Evolutionary conservation across 2,888 invertebrate species (phyloP).

Genomic region (Oithona nana): DNA sequence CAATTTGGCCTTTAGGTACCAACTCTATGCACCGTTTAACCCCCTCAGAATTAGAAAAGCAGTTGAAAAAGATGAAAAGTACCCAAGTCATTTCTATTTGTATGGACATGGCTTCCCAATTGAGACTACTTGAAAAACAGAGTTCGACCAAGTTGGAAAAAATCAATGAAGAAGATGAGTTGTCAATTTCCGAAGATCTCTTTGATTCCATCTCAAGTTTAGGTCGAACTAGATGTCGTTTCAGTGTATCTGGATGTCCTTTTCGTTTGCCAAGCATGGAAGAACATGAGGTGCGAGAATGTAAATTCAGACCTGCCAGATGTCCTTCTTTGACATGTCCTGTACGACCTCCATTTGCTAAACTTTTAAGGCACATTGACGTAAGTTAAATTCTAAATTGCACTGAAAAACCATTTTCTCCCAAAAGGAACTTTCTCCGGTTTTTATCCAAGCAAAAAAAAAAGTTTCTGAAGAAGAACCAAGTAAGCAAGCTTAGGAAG

Average conservation of each 20-base stretch:
- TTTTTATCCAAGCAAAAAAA: no score
- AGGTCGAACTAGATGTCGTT: background rate
- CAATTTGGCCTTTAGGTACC: background rate
- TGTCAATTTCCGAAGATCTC: background rate
- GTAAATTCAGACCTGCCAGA: background rate
- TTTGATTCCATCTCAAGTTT: background rate
- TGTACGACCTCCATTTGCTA: background rate
- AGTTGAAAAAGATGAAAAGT: background rate
- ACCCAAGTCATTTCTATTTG: background rate
- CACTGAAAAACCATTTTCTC: no score
- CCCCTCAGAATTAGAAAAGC: background rate
- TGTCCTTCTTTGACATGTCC: constrained; percentile 6
- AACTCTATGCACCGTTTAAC: background rate
- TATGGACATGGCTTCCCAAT: background rate
- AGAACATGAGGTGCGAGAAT: constrained; percentile 1
- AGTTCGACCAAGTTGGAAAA: background rate
- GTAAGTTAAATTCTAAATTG: no score
- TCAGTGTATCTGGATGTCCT: background rate
- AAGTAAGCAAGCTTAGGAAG: no score
- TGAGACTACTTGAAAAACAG: background rate
- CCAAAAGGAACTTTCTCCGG: no score
- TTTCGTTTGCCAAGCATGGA: constrained; percentile 6
- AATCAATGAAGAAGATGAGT: background rate
- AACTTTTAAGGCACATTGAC: background rate
- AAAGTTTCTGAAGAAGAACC: no score